Percentiles rank a stretch among this genome's conserved stretches.
These are phyloP conservation scores for Platichthys stellatus DNA, from an alignment of 2,113 vertebrate genomes.

Conservation along the genomic window DNA sequence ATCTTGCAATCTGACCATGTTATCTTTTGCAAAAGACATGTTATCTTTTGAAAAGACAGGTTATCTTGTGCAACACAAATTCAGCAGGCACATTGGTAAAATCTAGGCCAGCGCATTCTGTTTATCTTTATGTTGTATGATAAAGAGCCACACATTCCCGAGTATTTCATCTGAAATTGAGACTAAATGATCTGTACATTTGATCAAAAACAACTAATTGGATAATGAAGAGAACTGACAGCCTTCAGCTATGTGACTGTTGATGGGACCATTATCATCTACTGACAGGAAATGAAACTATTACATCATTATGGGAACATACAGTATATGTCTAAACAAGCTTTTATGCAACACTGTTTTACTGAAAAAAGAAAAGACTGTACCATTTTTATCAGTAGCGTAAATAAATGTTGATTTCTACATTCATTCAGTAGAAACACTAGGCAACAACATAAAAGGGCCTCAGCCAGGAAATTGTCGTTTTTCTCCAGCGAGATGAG, in stretches of 20 bases:
- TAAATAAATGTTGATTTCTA: background rate
- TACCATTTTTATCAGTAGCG: background rate
- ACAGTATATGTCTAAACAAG: constrained; percentile 7
- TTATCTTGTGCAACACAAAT: background rate
- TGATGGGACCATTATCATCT: background rate
- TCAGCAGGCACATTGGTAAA: constrained; percentile 5
- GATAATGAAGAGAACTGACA: background rate
- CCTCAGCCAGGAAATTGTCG: constrained; percentile 34
- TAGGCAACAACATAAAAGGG: constrained; percentile 33
- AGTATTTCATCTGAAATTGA: background rate
- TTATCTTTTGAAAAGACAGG: background rate
- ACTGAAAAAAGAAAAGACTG: background rate
- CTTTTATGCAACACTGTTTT: background rate
- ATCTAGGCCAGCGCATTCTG: constrained; percentile 35
- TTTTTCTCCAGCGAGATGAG: constrained; percentile 46
- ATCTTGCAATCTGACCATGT: background rate
- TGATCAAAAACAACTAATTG: constrained; percentile 14
- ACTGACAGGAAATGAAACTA: constrained; percentile 42
- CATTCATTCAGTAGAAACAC: background rate
- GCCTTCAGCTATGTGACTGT: background rate
- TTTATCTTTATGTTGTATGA: constrained; percentile 5
- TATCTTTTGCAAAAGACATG: too few species aligned
- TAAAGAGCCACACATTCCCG: background rate
- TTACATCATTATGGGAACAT: constrained; percentile 18
- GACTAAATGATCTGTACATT: background rate